A percentile compares a stretch with the other conserved stretches of the same genome.
These are phyloP conservation scores for Sarcophaga caerulescens DNA, from an alignment of 2,888 invertebrate species.

Conservation along the genomic window DNA sequence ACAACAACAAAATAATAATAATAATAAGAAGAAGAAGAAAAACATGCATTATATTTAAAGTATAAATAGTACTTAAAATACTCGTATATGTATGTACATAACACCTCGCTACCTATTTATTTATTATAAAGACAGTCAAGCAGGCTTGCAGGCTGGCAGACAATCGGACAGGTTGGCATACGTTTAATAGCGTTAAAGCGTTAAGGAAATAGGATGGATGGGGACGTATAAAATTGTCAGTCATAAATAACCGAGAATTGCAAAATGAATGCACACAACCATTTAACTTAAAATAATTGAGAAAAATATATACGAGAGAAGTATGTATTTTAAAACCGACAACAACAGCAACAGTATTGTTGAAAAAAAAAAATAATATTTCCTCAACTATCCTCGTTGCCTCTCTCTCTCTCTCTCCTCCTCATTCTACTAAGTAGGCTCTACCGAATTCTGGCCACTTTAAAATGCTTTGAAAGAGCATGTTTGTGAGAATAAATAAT, in stretches of 20 bases:
- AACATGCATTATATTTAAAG: conserved; percentile 45
- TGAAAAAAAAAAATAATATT: conserved; percentile 30
- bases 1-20: not conserved
- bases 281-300: conserved; percentile 65
- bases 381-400: conserved; percentile 31
- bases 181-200: not conserved
- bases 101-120: too few species aligned
- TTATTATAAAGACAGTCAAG: not conserved
- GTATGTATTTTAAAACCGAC: not conserved
- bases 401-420: conserved; percentile 13
- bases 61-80: conserved; percentile 54
- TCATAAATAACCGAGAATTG: conserved; percentile 67
- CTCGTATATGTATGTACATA: not conserved
- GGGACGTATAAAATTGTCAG: conserved; percentile 64
- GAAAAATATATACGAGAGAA: conserved; percentile 29
- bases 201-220: conserved; percentile 21
- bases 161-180: not conserved
- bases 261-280: conserved; percentile 63
- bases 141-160: not conserved
- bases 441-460: conserved; percentile 18
- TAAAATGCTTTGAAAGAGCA: conserved; percentile 1
- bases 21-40: not conserved
- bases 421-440: conserved; percentile 6
- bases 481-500: not conserved
- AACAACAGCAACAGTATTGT: not conserved